These are phyloP conservation scores for Talpa occidentalis DNA, from an alignment of 2,113 vertebrate species.

Conservation along the genomic window DNA sequence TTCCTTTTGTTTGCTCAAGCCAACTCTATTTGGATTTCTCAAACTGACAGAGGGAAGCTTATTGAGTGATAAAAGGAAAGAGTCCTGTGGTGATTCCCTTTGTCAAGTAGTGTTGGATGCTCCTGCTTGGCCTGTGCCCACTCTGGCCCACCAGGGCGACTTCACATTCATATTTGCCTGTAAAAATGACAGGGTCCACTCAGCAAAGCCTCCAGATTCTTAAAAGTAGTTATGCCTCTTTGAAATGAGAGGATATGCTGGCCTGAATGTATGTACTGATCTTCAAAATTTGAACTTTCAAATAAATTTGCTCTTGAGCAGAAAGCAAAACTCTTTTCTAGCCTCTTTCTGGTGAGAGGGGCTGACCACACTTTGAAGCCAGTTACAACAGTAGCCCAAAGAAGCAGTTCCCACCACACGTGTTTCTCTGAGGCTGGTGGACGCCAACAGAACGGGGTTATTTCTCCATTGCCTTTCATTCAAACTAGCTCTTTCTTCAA, in stretches of 20 bases:
- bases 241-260: neutral
- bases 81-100: neutral
- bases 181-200: neutral
- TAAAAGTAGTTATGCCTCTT: neutral
- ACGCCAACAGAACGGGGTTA: neutral
- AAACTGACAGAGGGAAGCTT: neutral
- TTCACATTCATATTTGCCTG: neutral
- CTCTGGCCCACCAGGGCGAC: neutral
- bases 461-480: constrained; percentile 44
- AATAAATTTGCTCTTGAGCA: constrained; percentile 44
- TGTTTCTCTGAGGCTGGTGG: neutral
- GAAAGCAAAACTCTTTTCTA: constrained; percentile 35
- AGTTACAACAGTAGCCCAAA: neutral
- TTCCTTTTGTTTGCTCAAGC: constrained; percentile 9
- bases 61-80: neutral
- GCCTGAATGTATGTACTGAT: neutral
- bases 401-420: neutral
- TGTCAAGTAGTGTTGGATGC: neutral
- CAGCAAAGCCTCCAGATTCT: neutral
- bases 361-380: neutral
- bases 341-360: constrained; percentile 31
- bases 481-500: neutral
- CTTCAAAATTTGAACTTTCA: neutral
- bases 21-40: neutral
- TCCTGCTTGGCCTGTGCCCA: neutral